These are phyloP conservation scores for Anagrus nilaparvatae DNA, from an alignment of 1,140 invertebrate species.

Conservation along the genomic window DNA sequence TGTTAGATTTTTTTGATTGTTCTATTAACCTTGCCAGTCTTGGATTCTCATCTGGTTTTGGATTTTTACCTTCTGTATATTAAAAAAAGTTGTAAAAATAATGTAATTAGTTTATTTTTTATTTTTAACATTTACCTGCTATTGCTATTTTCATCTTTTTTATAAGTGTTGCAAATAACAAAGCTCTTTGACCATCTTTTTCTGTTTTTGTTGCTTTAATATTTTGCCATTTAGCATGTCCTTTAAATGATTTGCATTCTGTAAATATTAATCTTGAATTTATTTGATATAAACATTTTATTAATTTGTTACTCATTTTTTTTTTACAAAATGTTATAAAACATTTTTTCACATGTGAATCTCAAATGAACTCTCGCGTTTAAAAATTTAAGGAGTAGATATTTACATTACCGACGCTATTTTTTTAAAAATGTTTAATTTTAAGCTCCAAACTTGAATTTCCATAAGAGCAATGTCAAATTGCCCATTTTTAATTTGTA, in stretches of 20 bases:
- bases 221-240: constrained; percentile 67
- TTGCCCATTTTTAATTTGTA: too few species aligned
- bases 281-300: too few species aligned
- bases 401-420: too few species aligned
- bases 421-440: too few species aligned
- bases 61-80: constrained; percentile 40
- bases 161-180: constrained; percentile 37
- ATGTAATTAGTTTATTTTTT: neutral
- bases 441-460: too few species aligned
- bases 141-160: constrained; percentile 47
- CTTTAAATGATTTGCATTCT: constrained; percentile 41
- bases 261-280: constrained; percentile 5
- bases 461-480: too few species aligned
- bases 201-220: constrained; percentile 54
- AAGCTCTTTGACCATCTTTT: constrained; percentile 48
- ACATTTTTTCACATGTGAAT: neutral
- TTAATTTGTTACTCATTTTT: neutral
- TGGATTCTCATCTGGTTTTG: constrained; percentile 47
- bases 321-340: neutral
- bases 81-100: constrained; percentile 11
- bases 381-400: too few species aligned
- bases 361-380: too few species aligned
- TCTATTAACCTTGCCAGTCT: constrained; percentile 47
- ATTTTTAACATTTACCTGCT: constrained; percentile 34
- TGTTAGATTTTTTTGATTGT: constrained; percentile 46